Evolutionary conservation across 2,888 invertebrate genomes (phyloP), one percentile per base, ranked within the genome.

Genomic region (Sympetrum striolatum): DNA sequence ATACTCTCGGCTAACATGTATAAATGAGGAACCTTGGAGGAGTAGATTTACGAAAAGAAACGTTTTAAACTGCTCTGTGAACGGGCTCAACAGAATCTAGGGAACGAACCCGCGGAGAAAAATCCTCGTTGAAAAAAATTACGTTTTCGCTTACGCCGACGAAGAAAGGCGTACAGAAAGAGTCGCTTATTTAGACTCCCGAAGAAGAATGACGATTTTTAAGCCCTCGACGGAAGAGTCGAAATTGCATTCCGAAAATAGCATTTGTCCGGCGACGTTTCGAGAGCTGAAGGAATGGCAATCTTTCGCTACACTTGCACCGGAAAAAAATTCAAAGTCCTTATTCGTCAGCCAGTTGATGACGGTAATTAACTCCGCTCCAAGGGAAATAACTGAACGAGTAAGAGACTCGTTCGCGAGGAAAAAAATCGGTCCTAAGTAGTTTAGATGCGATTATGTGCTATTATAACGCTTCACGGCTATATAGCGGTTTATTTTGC

Each of bases 231-330:
- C 6, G 31, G 80, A 80, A 2, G 53, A 58, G 37, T 25, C 6
- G 82, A 82, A 81, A 82, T 82, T 82, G 82, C 82, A 58, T 58
- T 82, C 82, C 82, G 37, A 58, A 82, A 82, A 82, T 60, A 82
- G 82, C 82, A 35, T 31, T 82, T 82, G 64, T 64, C 64, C 64
- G 25, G 64, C 64, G 5, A n/a, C 64, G 25, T 22, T 18, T 22
- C 64, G 25, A 64, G 25, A n/a, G 25, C 64, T 18, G 64, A 22
- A 3, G 64, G 25, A 64, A 64, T 3, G 64, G 22, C 64, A 64
- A 64, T 18, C 44, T 44, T 44, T 44, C 44, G 44, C 44, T 44
- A 44, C 44, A 8, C 44, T 44, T 44, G 44, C 4, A 44, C 10
- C 44, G 44, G 44, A 44, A 44, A 44, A 44, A 44, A 44, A 8